A percentile compares a stretch with the other conserved stretches of the same genome.
Conservation (phyloP, 2,113 vertebrate species). For the Promerops cafer region DNA sequence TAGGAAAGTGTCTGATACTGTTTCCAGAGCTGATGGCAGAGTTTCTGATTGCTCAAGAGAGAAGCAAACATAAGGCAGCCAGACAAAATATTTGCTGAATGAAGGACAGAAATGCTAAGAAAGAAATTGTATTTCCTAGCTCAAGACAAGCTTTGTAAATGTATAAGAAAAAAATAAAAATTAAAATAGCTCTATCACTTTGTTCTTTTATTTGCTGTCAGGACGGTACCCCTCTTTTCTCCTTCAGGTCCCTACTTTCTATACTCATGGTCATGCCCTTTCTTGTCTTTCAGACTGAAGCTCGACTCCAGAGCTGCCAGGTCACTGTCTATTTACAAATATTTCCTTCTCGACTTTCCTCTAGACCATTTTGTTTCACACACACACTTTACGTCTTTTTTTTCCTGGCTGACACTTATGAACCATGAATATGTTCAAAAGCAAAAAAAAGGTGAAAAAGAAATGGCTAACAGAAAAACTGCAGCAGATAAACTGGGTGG, state of each 20-base stretch:
- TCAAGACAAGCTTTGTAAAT: neutral
- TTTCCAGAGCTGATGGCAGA: neutral
- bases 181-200: neutral
- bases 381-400: neutral
- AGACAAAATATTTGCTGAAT: neutral
- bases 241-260: neutral
- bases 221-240: neutral
- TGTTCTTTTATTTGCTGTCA: neutral
- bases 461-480: neutral
- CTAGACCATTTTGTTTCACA: neutral
- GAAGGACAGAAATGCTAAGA: neutral
- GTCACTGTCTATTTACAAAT: neutral
- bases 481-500: neutral
- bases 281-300: neutral
- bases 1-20: neutral
- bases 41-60: neutral
- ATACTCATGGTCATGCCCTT: neutral
- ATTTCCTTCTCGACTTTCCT: neutral
- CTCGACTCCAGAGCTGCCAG: neutral
- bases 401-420: neutral
- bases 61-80: neutral
- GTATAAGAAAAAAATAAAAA: neutral
- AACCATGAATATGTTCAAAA: neutral
- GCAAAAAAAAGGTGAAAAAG: neutral
- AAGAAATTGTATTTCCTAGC: neutral